phyloP scores from a whole-genome alignment of 2,888 invertebrate genomes.

The Ochropleura plecta region DNA sequence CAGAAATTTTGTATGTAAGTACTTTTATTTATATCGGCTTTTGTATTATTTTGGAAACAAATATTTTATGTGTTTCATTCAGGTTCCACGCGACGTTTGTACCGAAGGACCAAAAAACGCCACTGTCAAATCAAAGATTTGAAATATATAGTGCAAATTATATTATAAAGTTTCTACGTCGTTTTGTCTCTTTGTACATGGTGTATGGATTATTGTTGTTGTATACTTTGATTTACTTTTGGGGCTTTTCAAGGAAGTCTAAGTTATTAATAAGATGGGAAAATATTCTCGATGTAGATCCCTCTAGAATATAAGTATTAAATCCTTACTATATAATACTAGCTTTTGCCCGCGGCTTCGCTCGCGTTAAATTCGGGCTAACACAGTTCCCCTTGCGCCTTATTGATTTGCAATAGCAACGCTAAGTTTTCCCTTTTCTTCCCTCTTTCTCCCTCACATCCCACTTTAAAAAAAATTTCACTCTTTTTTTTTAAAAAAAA shows the following conservation, averaged over 20 bases:
- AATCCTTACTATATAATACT: too few relatives aligned
- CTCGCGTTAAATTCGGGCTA: too few relatives aligned
- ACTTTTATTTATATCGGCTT: conserved; percentile 37
- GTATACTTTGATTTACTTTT: neutral
- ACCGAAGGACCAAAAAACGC: conserved; percentile 19
- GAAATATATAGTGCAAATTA: neutral
- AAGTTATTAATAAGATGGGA: neutral
- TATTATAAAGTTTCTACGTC: neutral
- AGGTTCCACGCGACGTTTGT: conserved; percentile 9
- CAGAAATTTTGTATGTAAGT: conserved; percentile 71
- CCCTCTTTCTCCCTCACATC: too few relatives aligned
- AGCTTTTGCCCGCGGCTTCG: too few relatives aligned
- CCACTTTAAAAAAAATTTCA: too few relatives aligned
- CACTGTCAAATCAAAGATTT: neutral
- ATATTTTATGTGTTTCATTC: conserved; percentile 18
- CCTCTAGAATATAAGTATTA: neutral
- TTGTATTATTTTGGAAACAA: neutral
- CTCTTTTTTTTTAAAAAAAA: too few relatives aligned
- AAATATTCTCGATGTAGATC: neutral
- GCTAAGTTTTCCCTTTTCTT: too few relatives aligned
- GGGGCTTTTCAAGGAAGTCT: neutral
- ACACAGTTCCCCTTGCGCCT: too few relatives aligned
- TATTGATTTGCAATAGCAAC: too few relatives aligned
- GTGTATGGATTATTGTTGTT: neutral
- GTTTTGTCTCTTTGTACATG: neutral